Evolutionary conservation across 2,113 vertebrate genomes (phyloP).

Genomic region (Raja brachyura): DNA sequence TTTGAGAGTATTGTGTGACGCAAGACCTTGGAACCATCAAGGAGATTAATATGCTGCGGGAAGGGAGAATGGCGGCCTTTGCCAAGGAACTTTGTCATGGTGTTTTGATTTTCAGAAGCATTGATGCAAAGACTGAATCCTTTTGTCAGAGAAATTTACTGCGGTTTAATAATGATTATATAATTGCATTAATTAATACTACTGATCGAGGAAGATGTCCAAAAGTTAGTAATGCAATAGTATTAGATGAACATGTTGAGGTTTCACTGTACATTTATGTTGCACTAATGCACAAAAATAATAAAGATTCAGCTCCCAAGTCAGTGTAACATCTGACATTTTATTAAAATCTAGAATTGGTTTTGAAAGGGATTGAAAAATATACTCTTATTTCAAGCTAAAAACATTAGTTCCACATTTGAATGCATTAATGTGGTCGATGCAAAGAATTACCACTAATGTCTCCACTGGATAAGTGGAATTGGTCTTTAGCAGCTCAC

Average conservation of each 20-base stretch:
- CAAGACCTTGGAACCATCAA: background rate
- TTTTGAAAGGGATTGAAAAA: background rate
- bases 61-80: background rate
- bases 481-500: background rate
- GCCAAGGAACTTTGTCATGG: background rate
- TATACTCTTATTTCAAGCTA: background rate
- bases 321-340: background rate
- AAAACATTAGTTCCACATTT: background rate
- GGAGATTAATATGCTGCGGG: background rate
- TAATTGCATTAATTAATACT: background rate
- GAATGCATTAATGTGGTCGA: background rate
- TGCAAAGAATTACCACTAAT: background rate
- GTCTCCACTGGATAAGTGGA: background rate
- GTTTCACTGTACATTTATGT: background rate
- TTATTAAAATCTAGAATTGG: background rate
- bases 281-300: background rate
- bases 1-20: background rate
- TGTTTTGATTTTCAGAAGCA: background rate
- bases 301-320: background rate
- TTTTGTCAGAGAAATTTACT: background rate
- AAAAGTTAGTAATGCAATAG: background rate
- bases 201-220: background rate
- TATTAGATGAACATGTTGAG: background rate
- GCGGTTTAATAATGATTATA: background rate
- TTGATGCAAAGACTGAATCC: background rate